Evolutionary conservation across 2,888 invertebrate genomes (phyloP), one percentile per base, ranked within the genome.

Genomic region (Tipula lateralis): DNA sequence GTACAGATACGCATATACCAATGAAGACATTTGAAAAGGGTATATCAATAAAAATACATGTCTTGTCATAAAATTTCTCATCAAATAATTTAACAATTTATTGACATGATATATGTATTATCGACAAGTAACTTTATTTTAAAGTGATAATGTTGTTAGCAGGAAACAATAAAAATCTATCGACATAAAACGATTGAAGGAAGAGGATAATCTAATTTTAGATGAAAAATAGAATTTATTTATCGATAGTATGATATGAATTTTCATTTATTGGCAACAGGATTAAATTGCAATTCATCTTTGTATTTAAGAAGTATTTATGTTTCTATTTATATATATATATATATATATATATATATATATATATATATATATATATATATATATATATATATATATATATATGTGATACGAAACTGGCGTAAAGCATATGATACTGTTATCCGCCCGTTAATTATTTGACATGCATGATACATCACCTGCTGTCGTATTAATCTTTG

Each of bases 21-120:
- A 66, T 66, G 66, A 66, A 66, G 66, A 66, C 24, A 66, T 66
- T 66, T 66, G 66, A 66, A 66, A 66, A 66, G 66, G 66, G 66
- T 66, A 66, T 66, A 66, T 66, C 19, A 2, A 24, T 66, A 66
- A 9, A 44, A 16, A 36, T 24, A 66, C 24, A 66, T 66, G 24
- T 24, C 24, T 9, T 66, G 66, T 66, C 66, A 66, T 24, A 66
- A 66, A 66, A 66, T 24, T 66, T 66, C 24, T 66, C 24, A 24
- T 24, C 66, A 66, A 24, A 24, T 24, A 66, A 66, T 24, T 66
- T 66, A 66, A 66, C 66, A 66, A 66, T 66, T 66, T 66, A 66
- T 66, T 66, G 66, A 66, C 66, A 66, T 66, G 66, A 66, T 66
- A 24, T 66, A n/a, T n/a, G n/a, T n/a, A 66, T 24, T 66, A 66